These are phyloP conservation scores for Trogon surrucura DNA, from an alignment of 2,113 vertebrate species.

Conservation along the genomic window DNA sequence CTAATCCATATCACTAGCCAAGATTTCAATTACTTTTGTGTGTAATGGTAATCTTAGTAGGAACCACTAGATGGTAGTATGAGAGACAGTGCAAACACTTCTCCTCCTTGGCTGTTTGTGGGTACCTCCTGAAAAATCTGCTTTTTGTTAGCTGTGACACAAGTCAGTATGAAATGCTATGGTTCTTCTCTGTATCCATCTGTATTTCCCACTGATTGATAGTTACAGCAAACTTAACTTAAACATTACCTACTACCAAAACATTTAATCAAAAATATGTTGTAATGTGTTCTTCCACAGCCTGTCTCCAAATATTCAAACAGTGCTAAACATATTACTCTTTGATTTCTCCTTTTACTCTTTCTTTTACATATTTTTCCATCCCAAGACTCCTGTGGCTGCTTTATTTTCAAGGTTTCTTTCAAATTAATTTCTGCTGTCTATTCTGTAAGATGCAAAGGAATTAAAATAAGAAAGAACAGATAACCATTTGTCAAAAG, in stretches of 20 bases:
- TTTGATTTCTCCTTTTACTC: not conserved
- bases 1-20: not conserved
- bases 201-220: not conserved
- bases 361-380: not conserved
- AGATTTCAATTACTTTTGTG: not conserved
- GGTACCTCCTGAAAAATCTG: not conserved
- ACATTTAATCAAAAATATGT: not conserved
- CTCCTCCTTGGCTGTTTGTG: not conserved
- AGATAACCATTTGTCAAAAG: not conserved
- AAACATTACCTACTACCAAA: not conserved
- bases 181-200: not conserved
- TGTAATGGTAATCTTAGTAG: not conserved
- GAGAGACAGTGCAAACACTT: not conserved
- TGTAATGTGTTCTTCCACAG: not conserved
- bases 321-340: accelerated
- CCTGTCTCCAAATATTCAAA: not conserved
- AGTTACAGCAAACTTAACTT: not conserved
- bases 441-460: not conserved
- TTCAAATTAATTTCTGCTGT: not conserved
- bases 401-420: not conserved
- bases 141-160: not conserved
- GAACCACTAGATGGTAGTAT: not conserved
- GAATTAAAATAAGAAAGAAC: not conserved
- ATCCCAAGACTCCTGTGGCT: not conserved
- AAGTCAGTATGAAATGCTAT: not conserved